Percentiles rank a stretch among this genome's conserved stretches.
phyloP scores from a whole-genome alignment of 2,113 vertebrate species.

The Caracal caracal region DNA sequence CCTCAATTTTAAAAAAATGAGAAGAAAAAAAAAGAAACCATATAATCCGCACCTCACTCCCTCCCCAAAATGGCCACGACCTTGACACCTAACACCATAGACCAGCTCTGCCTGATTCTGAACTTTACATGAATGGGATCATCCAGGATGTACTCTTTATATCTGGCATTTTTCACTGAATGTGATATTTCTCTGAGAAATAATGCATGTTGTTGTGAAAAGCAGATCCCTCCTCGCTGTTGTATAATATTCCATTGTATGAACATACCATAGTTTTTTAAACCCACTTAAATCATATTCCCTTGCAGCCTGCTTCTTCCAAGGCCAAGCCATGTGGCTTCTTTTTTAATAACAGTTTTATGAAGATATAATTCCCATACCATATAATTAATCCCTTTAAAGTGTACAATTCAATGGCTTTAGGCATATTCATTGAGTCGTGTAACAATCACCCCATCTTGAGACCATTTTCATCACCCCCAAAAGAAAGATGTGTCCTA shows the following conservation, averaged over 20 bases:
- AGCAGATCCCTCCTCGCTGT: neutral
- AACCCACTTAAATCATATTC: neutral
- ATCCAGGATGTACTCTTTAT: neutral
- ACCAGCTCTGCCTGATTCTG: neutral
- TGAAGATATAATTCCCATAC: neutral
- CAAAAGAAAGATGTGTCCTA: neutral
- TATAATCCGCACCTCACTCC: neutral
- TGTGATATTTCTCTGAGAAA: neutral
- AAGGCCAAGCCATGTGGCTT: neutral
- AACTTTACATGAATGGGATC: neutral
- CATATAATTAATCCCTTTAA: neutral
- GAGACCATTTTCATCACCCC: neutral
- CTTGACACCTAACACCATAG: neutral
- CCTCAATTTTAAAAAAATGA: neutral
- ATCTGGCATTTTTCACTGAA: neutral
- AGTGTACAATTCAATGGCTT: neutral
- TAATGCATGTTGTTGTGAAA: neutral
- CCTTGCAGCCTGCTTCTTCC: neutral
- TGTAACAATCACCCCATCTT: neutral
- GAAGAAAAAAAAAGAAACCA: neutral
- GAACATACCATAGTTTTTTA: neutral
- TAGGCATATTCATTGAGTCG: neutral
- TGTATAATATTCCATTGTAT: neutral
- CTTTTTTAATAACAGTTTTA: neutral
- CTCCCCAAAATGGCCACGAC: neutral